Evolutionary conservation across 2,888 invertebrate species (phyloP), one percentile per base, ranked within the genome.

Genomic region (Celastrina argiolus): DNA sequence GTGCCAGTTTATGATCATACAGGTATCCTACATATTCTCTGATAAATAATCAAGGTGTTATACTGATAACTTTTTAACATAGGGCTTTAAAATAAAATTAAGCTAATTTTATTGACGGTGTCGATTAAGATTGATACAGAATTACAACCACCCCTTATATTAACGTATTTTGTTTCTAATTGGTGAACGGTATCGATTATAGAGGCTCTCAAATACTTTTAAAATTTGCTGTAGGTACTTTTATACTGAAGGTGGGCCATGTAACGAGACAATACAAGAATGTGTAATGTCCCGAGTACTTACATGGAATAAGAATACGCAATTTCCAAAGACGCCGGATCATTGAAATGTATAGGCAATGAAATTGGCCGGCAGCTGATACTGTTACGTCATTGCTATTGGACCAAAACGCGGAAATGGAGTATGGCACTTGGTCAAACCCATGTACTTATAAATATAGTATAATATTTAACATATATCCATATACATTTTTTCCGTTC

Each of bases 331-430:
- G 45, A 8, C 36, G 12, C 31, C 31, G 5, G 14, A 14, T 7
- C 22, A 65, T 56, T 36, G 22, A 41, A 26, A 65, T 8, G 39
- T 58, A 31, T 58, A 31, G 51, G 18, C 16, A 56, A 22, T 58
- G 56, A 56, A 41, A 39, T 65, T 41, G 39, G 41, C 41, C 14
- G 56, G 41, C 65, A 65, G 28, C 41, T 58, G 65, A 36, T 64
- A 36, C 22, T 34, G 70, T 79, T 78, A 69, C 75, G 73, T 76
- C 75, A 75, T 71, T 58, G 5, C 72, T 71, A 68, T 68, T 67
- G 68, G 69, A 69, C 69, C 71, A 75, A 77, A 72, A 83, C 74
- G 75, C 81, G 83, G 83, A 84, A 82, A 78, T 77, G 31, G 28
- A 51, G 51, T 45, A 18, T 56, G 34, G 45, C 64, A 64, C 34